These are phyloP conservation scores for Gobiocypris rarus DNA, from an alignment of 2,113 vertebrate species.

Conservation along the genomic window DNA sequence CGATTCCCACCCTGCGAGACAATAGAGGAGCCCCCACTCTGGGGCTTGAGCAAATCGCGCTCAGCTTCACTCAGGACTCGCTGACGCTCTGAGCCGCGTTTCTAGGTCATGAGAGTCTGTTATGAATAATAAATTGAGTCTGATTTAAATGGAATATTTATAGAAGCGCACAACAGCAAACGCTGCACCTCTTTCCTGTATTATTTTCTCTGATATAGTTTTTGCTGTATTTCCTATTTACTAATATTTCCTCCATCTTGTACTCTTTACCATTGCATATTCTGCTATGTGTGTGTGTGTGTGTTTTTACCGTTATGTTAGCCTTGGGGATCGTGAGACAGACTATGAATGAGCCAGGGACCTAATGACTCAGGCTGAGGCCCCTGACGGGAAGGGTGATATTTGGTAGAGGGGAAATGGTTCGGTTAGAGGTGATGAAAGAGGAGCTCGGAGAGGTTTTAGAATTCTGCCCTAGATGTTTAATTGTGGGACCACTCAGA, in stretches of 20 bases:
- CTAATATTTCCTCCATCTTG: not conserved
- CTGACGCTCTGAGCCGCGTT: slow-evolving; percentile 58
- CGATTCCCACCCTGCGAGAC: slow-evolving; percentile 57
- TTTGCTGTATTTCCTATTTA: not conserved
- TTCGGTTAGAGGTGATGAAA: slow-evolving; percentile 35
- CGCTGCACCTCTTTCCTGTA: slow-evolving; percentile 12
- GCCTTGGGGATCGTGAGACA: slow-evolving; percentile 25
- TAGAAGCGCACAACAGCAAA: slow-evolving; percentile 56
- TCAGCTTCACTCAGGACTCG: slow-evolving; percentile 32
- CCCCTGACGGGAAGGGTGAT: slow-evolving; percentile 28
- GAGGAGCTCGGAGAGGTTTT: slow-evolving; percentile 1
- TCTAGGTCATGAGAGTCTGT: slow-evolving; percentile 73
- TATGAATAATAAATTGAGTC: slow-evolving; percentile 79
- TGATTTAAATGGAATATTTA: slow-evolving; percentile 75
- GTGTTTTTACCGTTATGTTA: slow-evolving; percentile 1
- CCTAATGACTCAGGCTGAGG: slow-evolving; percentile 43
- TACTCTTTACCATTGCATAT: not conserved
- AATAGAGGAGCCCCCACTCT: slow-evolving; percentile 44
- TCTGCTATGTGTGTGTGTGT: not conserved
- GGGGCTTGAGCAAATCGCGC: slow-evolving; percentile 11
- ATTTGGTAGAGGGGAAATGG: slow-evolving; percentile 39
- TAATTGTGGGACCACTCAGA: slow-evolving; percentile 27
- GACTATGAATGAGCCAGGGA: slow-evolving; percentile 39
- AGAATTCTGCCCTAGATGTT: slow-evolving; percentile 35
- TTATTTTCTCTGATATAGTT: slow-evolving; percentile 17